Conservation (phyloP, 2,113 vertebrate species). For the Pelodiscus sinensis region DNA sequence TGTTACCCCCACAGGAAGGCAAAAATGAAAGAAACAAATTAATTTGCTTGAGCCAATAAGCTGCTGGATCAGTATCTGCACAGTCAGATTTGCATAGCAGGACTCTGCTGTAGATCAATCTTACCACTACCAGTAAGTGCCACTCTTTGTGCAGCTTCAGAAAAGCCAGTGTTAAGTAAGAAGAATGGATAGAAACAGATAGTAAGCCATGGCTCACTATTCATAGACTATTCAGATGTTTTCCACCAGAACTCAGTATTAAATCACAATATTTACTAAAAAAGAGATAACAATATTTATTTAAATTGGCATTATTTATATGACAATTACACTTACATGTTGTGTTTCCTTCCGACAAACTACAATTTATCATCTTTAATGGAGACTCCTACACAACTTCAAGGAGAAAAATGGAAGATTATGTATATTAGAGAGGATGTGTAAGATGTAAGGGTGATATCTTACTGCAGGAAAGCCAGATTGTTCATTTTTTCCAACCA, state of each 20-base stretch:
- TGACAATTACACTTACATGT: background rate
- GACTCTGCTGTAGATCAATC: slow-evolving; percentile 23
- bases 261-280: no score
- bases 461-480: background rate
- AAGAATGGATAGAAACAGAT: background rate
- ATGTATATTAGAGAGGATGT: background rate
- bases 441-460: background rate
- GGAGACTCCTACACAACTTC: background rate
- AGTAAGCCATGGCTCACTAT: background rate
- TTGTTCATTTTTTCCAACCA: background rate
- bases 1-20: slow-evolving; percentile 32
- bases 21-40: slow-evolving; percentile 67
- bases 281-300: background rate
- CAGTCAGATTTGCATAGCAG: slow-evolving; percentile 15
- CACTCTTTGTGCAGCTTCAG: background rate
- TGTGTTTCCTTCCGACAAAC: background rate
- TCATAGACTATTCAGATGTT: background rate
- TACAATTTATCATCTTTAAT: background rate
- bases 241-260: background rate
- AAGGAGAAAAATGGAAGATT: background rate
- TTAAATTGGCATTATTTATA: background rate
- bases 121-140: slow-evolving; percentile 1
- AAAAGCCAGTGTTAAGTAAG: background rate
- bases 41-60: slow-evolving; percentile 57
- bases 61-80: slow-evolving; percentile 53